Evolutionary conservation across 2,797 vertebrate species (phyloP), one percentile per base, ranked within the genome.

Genomic region (Microctenopoma stevenorrisi): DNA sequence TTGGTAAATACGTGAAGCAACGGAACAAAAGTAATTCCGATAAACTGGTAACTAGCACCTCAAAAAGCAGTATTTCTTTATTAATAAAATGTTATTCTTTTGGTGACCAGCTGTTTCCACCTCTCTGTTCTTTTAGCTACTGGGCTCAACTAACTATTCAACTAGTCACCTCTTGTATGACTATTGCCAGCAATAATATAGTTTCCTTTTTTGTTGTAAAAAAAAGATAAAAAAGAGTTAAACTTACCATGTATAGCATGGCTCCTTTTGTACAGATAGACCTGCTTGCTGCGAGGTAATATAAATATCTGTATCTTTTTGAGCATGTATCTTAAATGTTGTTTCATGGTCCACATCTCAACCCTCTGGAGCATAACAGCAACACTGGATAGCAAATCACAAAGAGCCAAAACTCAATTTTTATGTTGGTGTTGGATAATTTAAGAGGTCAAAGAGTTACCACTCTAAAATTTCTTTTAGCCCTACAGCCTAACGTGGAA

Each of bases 401-500:
- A 26, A 35, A 40, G 8, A 30, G 42, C 10, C 57, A n/a, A 9
- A 22, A 51, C 38, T 18, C 1, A 1, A 8, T 54, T 28, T 26
- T 26, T 15, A 11, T 58, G 0, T 67, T 47, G 37, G 1, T 53
- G 25, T 43, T 0, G 38, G 6, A n/a, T 18, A 33, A 28, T 76
- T 68, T 56, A 64, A 46, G n/a, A 56, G 14, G 14, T 54, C 8
- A 18, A 10, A 14, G 11, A 14, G 13, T 5, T 61, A 47, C 9
- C 50, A 26, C 7, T 59, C 50, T 13, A 33, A 26, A 42, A 55
- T 53, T 51, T 38, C 46, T 49, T 14, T n/a, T 2, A 13, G 0
- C 38, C 69, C 18, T 47, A 15, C n/a, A 43, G 33, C 47, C 6
- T 68, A 16, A 54, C 50, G 57, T 73, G n/a, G 60, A 78, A 75